Evolutionary conservation across 2,797 vertebrate genomes (phyloP), one percentile per base, ranked within the genome.

Genomic region (Tympanoctomys barrerae): DNA sequence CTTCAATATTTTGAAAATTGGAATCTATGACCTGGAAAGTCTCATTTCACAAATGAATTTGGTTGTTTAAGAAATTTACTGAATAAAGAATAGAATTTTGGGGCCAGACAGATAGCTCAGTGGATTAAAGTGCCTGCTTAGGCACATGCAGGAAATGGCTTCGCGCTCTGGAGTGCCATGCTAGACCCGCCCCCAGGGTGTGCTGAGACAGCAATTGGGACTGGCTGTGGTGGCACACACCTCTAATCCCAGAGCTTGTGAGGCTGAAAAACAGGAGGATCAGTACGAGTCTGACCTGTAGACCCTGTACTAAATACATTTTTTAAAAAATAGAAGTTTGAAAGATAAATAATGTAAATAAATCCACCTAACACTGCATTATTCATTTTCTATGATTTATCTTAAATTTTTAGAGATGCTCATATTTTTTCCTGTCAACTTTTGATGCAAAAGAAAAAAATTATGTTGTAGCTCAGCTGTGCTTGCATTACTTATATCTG

Each of bases 31-130:
- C 14, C 64, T 87, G 89, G 49, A 75, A 84, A 92, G 54, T 92
- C 31, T 96, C n/a, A 82, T 77, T 96, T 90, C n/a, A 52, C 24
- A 90, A 94, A 81, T 70, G 4, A 96, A 89, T 73, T 79, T 84
- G 14, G 3, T 87, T 87, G 1, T 61, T 94, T 82, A 92, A 57
- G 14, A 54, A 13, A 54, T 54, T 54, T 54, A 54, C 52, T 54
- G 14, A 54, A 54, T 16, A 54, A 54, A 54, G 52, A 54, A 54
- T 54, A 54, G 52, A 54, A 16, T 54, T 54, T 54, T 54, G 52
- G 52, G 52, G 52, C 52, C 52, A 14, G 52, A 10, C 52, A 54
- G 52, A 57, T 57, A 18, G 16, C 54, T 57, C 54, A 57, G 16
- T 4, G 14, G 14, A 57, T 16, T 57, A 57, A 57, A 57, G 5